A percentile compares a stretch with the other conserved stretches of the same genome.
phyloP scores from a whole-genome alignment of 2,797 vertebrate genomes.

The Thripadectes ignobilis region DNA sequence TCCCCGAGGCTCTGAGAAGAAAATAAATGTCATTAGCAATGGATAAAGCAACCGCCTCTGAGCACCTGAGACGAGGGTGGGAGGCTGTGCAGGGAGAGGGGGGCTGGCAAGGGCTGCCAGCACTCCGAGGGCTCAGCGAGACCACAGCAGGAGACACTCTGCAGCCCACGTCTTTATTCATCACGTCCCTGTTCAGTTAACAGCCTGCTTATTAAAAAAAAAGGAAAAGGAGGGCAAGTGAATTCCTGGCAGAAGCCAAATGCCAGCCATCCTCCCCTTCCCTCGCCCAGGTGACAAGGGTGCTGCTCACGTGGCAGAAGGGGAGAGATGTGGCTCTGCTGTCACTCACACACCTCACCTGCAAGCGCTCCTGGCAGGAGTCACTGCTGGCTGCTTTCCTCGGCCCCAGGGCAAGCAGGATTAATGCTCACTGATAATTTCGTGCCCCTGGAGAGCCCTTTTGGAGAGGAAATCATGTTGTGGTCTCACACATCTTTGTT shows the following conservation, averaged over 20 bases:
- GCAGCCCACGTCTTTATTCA: not conserved
- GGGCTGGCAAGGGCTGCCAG: not conserved
- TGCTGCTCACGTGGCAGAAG: not conserved
- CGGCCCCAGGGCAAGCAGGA: not conserved
- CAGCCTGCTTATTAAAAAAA: not conserved
- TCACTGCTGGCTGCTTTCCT: not conserved
- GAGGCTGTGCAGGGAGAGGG: not conserved
- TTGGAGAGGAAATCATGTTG: rapidly evolving
- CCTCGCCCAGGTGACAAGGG: not conserved
- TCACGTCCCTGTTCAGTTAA: rapidly evolving
- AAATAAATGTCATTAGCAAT: not conserved
- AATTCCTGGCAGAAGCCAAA: not conserved
- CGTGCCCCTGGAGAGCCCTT: rapidly evolving
- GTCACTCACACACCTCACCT: not conserved
- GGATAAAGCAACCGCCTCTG: not conserved
- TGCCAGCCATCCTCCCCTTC: not conserved
- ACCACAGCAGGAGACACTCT: not conserved
- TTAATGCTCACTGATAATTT: not conserved
- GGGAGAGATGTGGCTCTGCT: not conserved
- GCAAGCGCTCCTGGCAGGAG: not conserved
- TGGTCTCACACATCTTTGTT: not conserved
- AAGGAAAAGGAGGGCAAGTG: not conserved
- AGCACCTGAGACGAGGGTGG: not conserved
- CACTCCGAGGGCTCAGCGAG: rapidly evolving
- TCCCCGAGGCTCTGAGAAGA: not conserved